These are phyloP conservation scores for Dione vanillae DNA, from an alignment of 2,888 invertebrate genomes.

Conservation along the genomic window DNA sequence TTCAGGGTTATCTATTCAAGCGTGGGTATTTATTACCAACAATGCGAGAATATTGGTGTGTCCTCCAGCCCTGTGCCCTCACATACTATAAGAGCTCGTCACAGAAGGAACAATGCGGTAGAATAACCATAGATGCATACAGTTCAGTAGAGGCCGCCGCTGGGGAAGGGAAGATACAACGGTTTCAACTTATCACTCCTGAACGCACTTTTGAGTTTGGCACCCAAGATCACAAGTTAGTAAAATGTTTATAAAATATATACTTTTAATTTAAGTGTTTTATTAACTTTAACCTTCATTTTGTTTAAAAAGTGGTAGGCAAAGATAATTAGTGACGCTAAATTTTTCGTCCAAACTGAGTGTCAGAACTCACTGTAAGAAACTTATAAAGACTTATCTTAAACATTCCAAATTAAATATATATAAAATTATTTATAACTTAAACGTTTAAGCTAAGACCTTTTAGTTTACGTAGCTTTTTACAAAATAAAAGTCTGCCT, in stretches of 20 bases:
- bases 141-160: constrained; percentile 86
- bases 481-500: too few relatives aligned
- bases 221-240: constrained; percentile 89
- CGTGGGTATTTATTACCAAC: constrained; percentile 90
- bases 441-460: too few relatives aligned
- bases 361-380: not conserved
- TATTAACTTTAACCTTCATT: not conserved
- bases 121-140: constrained; percentile 86
- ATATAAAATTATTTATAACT: too few relatives aligned
- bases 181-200: constrained; percentile 87
- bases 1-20: constrained; percentile 88
- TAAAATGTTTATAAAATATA: not conserved
- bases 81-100: constrained; percentile 90
- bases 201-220: constrained; percentile 90
- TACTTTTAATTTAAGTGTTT: not conserved
- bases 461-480: too few relatives aligned
- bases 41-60: constrained; percentile 92
- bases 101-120: constrained; percentile 87
- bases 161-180: constrained; percentile 83
- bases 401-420: too few relatives aligned
- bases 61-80: constrained; percentile 89
- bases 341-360: not conserved
- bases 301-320: not conserved
- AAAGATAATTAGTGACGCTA: not conserved
- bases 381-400: too few relatives aligned